Base-by-base conservation (phyloP, 2,888 invertebrate genomes). In the Erpobdella octoculata region DNA sequence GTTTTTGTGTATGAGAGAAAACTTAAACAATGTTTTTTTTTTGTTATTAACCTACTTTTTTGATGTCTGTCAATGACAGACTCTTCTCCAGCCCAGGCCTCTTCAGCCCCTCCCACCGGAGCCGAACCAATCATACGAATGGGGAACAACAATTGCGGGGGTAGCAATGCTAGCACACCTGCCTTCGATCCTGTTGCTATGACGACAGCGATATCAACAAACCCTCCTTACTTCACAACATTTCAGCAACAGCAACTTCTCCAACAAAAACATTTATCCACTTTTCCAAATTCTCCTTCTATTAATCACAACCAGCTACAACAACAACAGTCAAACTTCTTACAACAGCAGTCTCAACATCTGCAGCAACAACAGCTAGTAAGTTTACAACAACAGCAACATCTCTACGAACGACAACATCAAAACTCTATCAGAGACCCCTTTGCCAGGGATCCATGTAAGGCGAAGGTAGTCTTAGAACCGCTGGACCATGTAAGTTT, bases 31-130 rank as follows among this genome's bases (percentile, higher is more conserved):
- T n/a, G n/a, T n/a, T n/a, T n/a, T n/a, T n/a, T n/a, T n/a, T n/a
- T n/a, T n/a, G n/a, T n/a, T n/a, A n/a, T n/a, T n/a, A n/a, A n/a
- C n/a, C n/a, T n/a, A n/a, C n/a, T n/a, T 53, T 53, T 25, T 53
- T 62, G 8, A 21, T 62, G 62, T 62, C 35, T 15, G 28, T 67
- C 21, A 12, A 33, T 69, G 21, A 21, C 33, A 70, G 70, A 53
- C n/a, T 58, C 36, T n/a, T 72, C 72, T 21, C 72, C 72, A 35
- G 72, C 72, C 18, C 72, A 72, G 61, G 72, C 72, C 21, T 41
- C 70, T 12, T 35, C 72, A 15, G 72, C 72, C 18, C 72, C 72
- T 33, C 46, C 71, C 21, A 36, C 70, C 18, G 70, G 58, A 35
- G 35, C 70, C 15, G 70, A 70, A 38, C 70, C 70, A 21, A 36